Percentiles rank a stretch among this genome's conserved stretches.
phyloP scores from a whole-genome alignment of 2,888 invertebrate species.

The Calameuta pallipes region DNA sequence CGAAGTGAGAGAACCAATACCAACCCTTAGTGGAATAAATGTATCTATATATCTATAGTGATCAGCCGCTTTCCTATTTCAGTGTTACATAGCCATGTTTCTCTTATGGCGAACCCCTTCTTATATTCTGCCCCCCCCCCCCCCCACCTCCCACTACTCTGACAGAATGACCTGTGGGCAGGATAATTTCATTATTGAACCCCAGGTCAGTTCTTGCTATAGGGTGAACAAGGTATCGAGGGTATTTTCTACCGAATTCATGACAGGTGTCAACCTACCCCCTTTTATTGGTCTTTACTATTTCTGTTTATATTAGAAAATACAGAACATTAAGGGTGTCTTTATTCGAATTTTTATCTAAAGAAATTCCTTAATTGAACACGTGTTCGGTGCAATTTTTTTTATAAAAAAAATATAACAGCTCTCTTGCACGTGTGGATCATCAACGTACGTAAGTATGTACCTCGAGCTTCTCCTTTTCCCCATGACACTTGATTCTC shows the following conservation, averaged over 20 bases:
- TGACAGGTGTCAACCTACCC: background rate
- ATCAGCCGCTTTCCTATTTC: background rate
- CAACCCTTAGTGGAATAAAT: background rate
- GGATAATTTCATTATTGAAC: conserved; percentile 47
- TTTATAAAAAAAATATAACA: background rate
- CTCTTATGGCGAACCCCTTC: background rate
- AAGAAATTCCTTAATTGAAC: background rate
- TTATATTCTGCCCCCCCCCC: background rate
- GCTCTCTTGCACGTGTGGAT: background rate
- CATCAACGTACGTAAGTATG: background rate
- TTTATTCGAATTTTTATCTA: background rate
- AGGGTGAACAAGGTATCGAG: background rate
- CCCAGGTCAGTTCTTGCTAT: conserved; percentile 41
- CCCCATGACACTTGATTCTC: background rate
- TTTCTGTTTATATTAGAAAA: background rate
- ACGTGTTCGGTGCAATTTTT: background rate
- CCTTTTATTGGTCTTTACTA: background rate
- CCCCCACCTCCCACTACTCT: too few relatives aligned
- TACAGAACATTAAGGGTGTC: background rate
- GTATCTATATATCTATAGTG: background rate
- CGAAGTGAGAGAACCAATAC: background rate
- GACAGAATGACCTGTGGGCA: conserved; percentile 14
- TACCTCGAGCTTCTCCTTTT: background rate
- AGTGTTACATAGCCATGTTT: background rate
- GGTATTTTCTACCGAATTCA: background rate